These are phyloP conservation scores for Poeciliopsis occidentalis DNA, from an alignment of 2,113 vertebrate genomes.

Conservation along the genomic window DNA sequence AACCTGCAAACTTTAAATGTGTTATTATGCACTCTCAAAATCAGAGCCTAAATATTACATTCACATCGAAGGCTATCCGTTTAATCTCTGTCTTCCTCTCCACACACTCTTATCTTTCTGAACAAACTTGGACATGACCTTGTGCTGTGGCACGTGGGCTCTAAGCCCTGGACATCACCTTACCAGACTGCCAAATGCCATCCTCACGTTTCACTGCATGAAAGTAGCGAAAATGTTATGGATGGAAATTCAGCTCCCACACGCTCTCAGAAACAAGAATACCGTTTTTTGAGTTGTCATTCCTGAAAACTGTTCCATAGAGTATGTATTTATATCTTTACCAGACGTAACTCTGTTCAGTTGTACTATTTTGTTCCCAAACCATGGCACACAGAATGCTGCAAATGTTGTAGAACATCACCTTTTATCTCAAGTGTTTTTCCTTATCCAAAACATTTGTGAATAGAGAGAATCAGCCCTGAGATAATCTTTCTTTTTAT, in stretches of 20 bases:
- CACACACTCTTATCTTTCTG: background rate
- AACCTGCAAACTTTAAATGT: no score
- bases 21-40: no score
- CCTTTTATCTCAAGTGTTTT: constrained; percentile 1
- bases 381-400: no score
- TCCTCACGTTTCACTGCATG: background rate
- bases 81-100: background rate
- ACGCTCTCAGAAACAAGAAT: background rate
- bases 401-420: background rate
- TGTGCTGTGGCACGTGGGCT: constrained; percentile 8
- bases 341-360: no score
- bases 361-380: no score
- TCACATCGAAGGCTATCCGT: no score
- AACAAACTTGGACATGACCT: background rate
- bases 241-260: background rate
- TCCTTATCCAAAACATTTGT: background rate
- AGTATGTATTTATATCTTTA: no score
- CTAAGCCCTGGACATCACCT: background rate
- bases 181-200: constrained; percentile 7
- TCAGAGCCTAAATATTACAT: no score
- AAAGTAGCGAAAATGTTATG: background rate
- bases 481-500: constrained; percentile 16
- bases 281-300: background rate
- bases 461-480: background rate
- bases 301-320: no score